These are phyloP conservation scores for Anorthoa munda DNA, from an alignment of 2,888 invertebrate genomes.

Conservation along the genomic window DNA sequence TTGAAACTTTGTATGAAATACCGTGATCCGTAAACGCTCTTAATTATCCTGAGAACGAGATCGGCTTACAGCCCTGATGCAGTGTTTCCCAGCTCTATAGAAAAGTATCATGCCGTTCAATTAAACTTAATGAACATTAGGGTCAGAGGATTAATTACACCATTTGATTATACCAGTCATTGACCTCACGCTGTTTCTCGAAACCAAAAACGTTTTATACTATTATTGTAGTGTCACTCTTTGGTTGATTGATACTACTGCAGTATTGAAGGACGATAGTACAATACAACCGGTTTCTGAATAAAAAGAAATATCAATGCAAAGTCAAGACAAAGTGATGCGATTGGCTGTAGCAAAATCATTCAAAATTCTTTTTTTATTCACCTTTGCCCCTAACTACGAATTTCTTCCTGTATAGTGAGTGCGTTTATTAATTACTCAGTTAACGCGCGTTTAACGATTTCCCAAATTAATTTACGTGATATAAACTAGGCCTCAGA, in stretches of 20 bases:
- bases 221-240: neutral
- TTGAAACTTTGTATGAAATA: neutral
- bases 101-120: slow-evolving; percentile 21
- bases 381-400: too few species aligned
- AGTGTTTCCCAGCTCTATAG: neutral
- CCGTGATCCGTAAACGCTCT: neutral
- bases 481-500: neutral
- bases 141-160: slow-evolving; percentile 22
- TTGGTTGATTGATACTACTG: neutral
- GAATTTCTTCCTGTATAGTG: too few species aligned
- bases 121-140: slow-evolving; percentile 36
- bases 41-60: slow-evolving; percentile 27
- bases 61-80: neutral
- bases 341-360: neutral
- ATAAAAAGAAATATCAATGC: too few species aligned
- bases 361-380: neutral
- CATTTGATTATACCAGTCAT: neutral
- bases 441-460: neutral
- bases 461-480: neutral
- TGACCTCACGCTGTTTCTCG: slow-evolving; percentile 7
- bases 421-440: too few species aligned
- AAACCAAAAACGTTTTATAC: neutral
- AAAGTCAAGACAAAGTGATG: neutral
- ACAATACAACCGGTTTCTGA: too few species aligned
- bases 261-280: neutral